Base-by-base conservation (phyloP, 2,113 vertebrate genomes). In the Takifugu bimaculatus region DNA sequence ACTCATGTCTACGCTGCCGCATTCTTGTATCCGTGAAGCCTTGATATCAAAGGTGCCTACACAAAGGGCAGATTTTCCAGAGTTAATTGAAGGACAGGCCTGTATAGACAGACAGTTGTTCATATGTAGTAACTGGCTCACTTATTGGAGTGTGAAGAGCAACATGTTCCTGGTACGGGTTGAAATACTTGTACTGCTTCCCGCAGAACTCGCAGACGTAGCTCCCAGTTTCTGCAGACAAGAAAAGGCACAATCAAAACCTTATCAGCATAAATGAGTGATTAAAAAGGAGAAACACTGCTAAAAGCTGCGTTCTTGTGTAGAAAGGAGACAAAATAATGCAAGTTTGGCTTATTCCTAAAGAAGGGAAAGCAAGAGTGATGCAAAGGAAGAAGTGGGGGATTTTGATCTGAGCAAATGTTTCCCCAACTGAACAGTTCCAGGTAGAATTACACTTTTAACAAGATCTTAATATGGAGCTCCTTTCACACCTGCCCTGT, bases 111-210 rank as follows among this genome's bases (percentile, higher is more conserved):
- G 6, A 48, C 2, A 3, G 28, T 2, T 27, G 13, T 45, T 26
- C 3, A 14, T 10, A 50, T 5, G 48, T 50, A 25, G 48, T 20
- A 49, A 63, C 4, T 0, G 15, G 74, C 90, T 87, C 92, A 99
- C 97, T 92, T 86, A 96, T 91, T n/a, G 97, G 95, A n/a, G 95
- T 93, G 1, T 99, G 97, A 72, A 99, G 93, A 4, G 96, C 97
- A 77, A 99, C 97, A 0, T 99, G 97, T 73, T 99, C 97, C 85
- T 99, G 97, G 90, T 99, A 99, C 0, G 97, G 97, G 51, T 96
- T 99, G 87, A 98, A 99, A 87, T 99, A 99, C 80, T 99, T 99
- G 90, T 99, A 99, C 89, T 98, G 96, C 80, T 99, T 99, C 70
- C 97, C 97, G 26, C 97, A 99, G 86, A 93, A 98, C 76, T 98